These are phyloP conservation scores for Chorisops tibialis DNA, from an alignment of 2,888 invertebrate genomes.

Conservation along the genomic window DNA sequence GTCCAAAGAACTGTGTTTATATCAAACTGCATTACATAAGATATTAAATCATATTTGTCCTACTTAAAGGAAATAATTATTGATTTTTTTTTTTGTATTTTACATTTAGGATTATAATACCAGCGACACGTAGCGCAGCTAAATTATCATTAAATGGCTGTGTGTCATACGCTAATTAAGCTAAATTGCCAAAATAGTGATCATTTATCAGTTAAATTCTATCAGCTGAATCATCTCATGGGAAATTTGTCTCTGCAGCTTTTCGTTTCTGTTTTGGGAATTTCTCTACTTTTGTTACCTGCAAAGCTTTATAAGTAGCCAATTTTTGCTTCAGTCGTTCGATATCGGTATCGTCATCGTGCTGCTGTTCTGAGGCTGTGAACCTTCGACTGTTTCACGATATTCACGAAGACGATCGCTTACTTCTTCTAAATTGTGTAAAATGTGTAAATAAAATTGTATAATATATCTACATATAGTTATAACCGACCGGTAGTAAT, in stretches of 20 bases:
- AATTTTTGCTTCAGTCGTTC: constrained; percentile 26
- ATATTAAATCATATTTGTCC: background rate
- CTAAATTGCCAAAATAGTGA: no score
- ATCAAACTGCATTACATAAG: background rate
- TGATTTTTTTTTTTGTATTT: no score
- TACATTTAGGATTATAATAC: no score
- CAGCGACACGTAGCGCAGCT: no score
- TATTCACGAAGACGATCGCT: constrained; percentile 22
- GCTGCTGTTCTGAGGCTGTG: background rate
- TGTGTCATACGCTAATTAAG: no score
- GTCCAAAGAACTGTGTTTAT: background rate
- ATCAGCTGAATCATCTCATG: no score
- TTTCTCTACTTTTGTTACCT: constrained; percentile 20
- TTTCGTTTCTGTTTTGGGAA: constrained; percentile 24
- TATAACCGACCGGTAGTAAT: constrained; percentile 20
- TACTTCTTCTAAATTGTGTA: constrained; percentile 16
- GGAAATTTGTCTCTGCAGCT: constrained; percentile 28
- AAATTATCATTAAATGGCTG: no score
- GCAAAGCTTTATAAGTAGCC: constrained; percentile 23
- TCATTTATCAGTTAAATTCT: no score
- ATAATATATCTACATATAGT: background rate
- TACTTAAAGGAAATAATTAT: background rate
- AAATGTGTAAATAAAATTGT: background rate
- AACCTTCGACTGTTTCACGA: constrained; percentile 21
- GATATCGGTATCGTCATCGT: constrained; percentile 27